Percentiles rank a stretch among this genome's conserved stretches.
phyloP scores from a whole-genome alignment of 2,113 vertebrate genomes.

The Scomber scombrus region DNA sequence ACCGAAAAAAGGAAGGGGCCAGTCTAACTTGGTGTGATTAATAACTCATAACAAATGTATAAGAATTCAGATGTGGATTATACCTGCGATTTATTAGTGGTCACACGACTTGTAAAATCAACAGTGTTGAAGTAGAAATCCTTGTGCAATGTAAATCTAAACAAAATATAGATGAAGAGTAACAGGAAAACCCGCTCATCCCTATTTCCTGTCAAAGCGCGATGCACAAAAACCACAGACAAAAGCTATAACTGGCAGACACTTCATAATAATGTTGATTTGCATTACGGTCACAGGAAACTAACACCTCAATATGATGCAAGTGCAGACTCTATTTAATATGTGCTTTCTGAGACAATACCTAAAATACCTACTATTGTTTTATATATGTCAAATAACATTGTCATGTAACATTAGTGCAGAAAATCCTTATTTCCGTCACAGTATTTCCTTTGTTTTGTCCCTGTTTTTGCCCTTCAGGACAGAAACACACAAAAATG shows the following conservation, averaged over 20 bases:
- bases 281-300: conserved; percentile 40
- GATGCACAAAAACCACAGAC: conserved; percentile 79
- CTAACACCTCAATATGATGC: not conserved
- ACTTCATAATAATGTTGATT: conserved; percentile 56
- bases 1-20: not conserved
- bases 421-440: conserved; percentile 18
- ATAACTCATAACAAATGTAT: not conserved
- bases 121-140: conserved; percentile 36
- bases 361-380: not conserved
- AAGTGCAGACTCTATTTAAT: not conserved
- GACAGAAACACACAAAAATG: conserved; percentile 26
- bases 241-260: conserved; percentile 63
- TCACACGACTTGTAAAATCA: conserved; percentile 3
- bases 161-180: conserved; percentile 72
- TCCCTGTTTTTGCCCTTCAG: conserved; percentile 47
- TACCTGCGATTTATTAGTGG: not conserved
- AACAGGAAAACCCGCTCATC: conserved; percentile 83
- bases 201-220: conserved; percentile 83
- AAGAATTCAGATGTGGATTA: not conserved
- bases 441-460: conserved; percentile 18
- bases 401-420: not conserved
- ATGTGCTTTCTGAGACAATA: not conserved
- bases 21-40: not conserved
- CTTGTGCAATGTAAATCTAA: conserved; percentile 51
- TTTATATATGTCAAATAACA: conserved; percentile 16